phyloP scores from a whole-genome alignment of 2,113 vertebrate species.

The Sclerurus mexicanus region DNA sequence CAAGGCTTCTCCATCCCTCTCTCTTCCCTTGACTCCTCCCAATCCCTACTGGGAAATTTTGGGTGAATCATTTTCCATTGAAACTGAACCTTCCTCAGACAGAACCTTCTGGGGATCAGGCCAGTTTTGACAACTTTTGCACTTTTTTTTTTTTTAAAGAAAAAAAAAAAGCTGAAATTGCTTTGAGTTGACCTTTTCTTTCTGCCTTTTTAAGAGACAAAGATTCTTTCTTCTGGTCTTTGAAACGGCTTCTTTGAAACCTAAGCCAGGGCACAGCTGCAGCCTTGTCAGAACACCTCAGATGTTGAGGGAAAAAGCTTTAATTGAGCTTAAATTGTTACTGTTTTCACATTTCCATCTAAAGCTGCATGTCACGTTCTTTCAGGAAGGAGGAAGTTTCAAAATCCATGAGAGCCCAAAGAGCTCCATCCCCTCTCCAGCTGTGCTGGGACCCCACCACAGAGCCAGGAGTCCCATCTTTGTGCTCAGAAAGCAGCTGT shows the following conservation, averaged over 20 bases:
- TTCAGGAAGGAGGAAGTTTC: neutral
- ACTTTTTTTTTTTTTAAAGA: neutral
- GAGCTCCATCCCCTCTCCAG: neutral
- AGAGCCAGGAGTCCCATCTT: neutral
- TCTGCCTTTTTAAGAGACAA: neutral
- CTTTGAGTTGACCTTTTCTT: neutral
- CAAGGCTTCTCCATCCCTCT: neutral
- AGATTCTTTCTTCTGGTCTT: neutral
- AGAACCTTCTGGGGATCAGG: neutral
- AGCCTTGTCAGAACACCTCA: neutral
- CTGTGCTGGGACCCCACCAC: neutral
- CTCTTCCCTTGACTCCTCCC: neutral
- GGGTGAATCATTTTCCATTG: neutral
- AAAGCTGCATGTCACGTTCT: rapidly evolving
- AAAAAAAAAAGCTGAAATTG: neutral
- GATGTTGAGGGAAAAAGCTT: neutral
- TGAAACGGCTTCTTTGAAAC: neutral
- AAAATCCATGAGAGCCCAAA: neutral
- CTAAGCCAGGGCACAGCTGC: neutral
- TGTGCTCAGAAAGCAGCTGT: neutral
- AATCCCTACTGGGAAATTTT: neutral
- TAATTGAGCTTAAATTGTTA: neutral
- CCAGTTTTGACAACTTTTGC: neutral
- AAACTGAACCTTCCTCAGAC: neutral
- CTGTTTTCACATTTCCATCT: neutral